Evolutionary conservation across 53 echinoderm and acorn worm species (phyloP).

Genomic region (Luidia sarsii): DNA sequence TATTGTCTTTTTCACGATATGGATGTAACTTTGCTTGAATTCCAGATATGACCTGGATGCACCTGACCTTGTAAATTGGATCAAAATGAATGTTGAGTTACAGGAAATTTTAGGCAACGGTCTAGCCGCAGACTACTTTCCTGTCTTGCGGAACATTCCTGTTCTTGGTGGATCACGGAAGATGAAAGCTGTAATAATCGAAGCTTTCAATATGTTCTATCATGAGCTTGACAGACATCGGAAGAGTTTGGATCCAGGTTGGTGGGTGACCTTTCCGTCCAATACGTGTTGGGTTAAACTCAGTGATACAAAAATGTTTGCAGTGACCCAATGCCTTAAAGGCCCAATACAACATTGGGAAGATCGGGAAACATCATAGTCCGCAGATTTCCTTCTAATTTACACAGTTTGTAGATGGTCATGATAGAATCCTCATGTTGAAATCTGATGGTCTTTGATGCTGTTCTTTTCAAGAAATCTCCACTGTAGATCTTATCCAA

Average conservation of each 20-base stretch:
- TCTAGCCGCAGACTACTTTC: conserved; percentile 24
- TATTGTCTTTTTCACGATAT: neutral
- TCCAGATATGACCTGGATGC: conserved; percentile 26
- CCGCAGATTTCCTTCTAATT: no score
- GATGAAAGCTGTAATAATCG: neutral
- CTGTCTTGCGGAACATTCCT: neutral
- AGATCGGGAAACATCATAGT: no score
- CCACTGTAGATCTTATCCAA: no score
- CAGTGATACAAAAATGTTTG: no score
- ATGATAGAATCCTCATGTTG: no score
- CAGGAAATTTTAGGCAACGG: conserved; percentile 21
- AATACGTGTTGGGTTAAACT: no score
- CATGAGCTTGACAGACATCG: neutral
- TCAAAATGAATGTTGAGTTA: conserved; percentile 1
- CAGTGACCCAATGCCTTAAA: no score
- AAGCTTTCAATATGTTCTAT: neutral
- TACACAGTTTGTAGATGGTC: no score
- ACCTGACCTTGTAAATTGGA: conserved; percentile 26
- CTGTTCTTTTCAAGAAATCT: no score
- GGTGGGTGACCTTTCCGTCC: no score
- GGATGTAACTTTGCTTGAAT: neutral
- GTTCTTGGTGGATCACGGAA: neutral
- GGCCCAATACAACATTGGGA: no score
- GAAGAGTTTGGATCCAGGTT: conserved; percentile 4
- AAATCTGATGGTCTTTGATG: no score